phyloP scores from a whole-genome alignment of 64 coral and sea anemone genomes.

The Porites australiensis region DNA sequence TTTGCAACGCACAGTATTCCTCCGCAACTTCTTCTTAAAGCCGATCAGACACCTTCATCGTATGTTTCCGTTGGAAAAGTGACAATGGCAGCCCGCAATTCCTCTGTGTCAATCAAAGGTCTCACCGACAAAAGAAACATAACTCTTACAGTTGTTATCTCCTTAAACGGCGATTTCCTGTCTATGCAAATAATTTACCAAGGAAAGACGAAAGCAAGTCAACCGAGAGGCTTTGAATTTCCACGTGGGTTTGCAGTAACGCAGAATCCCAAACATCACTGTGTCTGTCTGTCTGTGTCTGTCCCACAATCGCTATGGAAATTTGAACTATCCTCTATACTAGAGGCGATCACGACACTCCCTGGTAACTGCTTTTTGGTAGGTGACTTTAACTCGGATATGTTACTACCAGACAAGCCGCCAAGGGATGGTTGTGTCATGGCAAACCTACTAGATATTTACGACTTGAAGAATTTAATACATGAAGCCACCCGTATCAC shows the following conservation, averaged over 20 bases:
- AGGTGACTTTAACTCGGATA: no score
- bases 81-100: conserved; percentile 63
- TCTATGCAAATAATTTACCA: conserved; percentile 58
- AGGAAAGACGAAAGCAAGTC: conserved; percentile 51
- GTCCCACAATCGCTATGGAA: no score
- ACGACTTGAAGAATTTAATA: no score
- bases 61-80: conserved; percentile 59
- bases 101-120: conserved; percentile 28
- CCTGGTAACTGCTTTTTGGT: no score
- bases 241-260: conserved; percentile 42
- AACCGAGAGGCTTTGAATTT: conserved; percentile 56
- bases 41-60: conserved; percentile 50
- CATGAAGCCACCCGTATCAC: no score
- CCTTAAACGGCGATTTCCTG: conserved; percentile 53
- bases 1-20: background rate
- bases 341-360: no score
- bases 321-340: no score
- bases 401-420: no score
- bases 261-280: conserved; percentile 39
- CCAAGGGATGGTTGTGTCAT: no score
- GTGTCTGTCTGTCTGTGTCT: no score
- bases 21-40: conserved; percentile 19
- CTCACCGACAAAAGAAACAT: background rate
- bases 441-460: no score
- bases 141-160: conserved; percentile 47